A percentile compares a stretch with the other conserved stretches of the same genome.
Conservation (phyloP, 1,140 invertebrate genomes). For the Euglossa dilemma region DNA sequence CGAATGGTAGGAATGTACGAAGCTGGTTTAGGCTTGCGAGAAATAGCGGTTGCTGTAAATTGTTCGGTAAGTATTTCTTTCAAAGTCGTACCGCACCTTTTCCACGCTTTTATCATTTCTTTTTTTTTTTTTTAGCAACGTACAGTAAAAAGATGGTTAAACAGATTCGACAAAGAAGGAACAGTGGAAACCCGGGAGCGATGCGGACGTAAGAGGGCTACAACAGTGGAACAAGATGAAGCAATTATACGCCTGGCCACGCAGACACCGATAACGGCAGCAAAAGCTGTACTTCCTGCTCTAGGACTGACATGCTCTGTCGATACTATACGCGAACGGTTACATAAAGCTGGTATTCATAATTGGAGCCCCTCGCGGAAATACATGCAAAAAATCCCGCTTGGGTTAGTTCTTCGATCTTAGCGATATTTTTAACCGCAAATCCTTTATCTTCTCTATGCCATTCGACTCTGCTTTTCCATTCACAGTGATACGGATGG, state of each 20-base stretch:
- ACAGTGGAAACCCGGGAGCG: slow-evolving; percentile 79
- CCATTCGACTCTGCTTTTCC: background rate
- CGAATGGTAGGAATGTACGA: slow-evolving; percentile 82
- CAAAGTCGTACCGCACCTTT: background rate
- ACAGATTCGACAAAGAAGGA: slow-evolving; percentile 81
- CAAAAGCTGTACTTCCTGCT: slow-evolving; percentile 80
- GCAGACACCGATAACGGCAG: slow-evolving; percentile 79
- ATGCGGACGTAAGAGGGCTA: slow-evolving; percentile 81
- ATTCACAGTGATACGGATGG: slow-evolving; percentile 73
- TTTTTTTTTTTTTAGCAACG: slow-evolving; percentile 76
- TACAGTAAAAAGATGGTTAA: slow-evolving; percentile 81
- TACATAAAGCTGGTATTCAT: slow-evolving; percentile 81
- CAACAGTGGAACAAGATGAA: slow-evolving; percentile 79
- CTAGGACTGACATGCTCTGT: slow-evolving; percentile 80
- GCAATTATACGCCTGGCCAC: slow-evolving; percentile 79
- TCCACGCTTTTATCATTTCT: no score
- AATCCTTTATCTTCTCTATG: background rate
- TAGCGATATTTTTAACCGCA: background rate
- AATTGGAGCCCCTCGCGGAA: slow-evolving; percentile 81
- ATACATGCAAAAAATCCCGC: slow-evolving; percentile 79
- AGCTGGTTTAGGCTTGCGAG: slow-evolving; percentile 78
- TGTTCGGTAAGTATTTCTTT: slow-evolving; percentile 74
- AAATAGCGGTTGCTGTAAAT: slow-evolving; percentile 80
- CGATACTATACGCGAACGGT: slow-evolving; percentile 79
- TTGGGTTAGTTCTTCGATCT: slow-evolving; percentile 69